Conservation (phyloP, 2,888 invertebrate species). For the Criorhina ranunculi region DNA sequence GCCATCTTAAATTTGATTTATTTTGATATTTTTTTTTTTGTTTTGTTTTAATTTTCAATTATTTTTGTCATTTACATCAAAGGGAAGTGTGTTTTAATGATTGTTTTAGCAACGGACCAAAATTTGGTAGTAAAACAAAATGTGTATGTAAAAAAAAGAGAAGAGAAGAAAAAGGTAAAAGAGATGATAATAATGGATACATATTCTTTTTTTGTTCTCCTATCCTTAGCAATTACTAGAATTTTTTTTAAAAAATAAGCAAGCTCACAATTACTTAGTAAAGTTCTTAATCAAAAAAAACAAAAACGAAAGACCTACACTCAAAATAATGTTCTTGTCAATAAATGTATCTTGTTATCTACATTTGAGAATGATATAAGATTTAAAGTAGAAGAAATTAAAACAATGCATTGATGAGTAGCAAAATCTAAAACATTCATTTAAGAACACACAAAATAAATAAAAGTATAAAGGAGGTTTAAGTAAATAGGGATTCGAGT, state of each 20-base stretch:
- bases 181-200: constrained; percentile 70
- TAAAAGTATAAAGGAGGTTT: constrained; percentile 1
- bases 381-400: constrained; percentile 1
- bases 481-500: constrained; percentile 12
- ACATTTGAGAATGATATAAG: constrained; percentile 40
- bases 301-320: constrained; percentile 23
- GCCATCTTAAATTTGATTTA: constrained; percentile 77
- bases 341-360: constrained; percentile 46
- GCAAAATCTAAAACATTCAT: constrained; percentile 41
- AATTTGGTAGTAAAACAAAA: constrained; percentile 70
- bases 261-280: constrained; percentile 26
- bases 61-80: constrained; percentile 78
- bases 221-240: constrained; percentile 44
- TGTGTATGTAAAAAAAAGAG: constrained; percentile 73
- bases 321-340: constrained; percentile 17
- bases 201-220: constrained; percentile 47
- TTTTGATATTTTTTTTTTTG: constrained; percentile 66
- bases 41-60: constrained; percentile 77
- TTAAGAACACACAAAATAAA: constrained; percentile 50
- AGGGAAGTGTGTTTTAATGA: constrained; percentile 72
- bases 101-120: constrained; percentile 70
- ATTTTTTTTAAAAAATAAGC: constrained; percentile 42
- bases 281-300: constrained; percentile 18
- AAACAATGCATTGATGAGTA: constrained; percentile 50
- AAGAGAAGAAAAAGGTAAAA: constrained; percentile 77